Evolutionary conservation across 2,888 invertebrate species (phyloP), one percentile per base, ranked within the genome.

Genomic region (Chymomyza procnemis): DNA sequence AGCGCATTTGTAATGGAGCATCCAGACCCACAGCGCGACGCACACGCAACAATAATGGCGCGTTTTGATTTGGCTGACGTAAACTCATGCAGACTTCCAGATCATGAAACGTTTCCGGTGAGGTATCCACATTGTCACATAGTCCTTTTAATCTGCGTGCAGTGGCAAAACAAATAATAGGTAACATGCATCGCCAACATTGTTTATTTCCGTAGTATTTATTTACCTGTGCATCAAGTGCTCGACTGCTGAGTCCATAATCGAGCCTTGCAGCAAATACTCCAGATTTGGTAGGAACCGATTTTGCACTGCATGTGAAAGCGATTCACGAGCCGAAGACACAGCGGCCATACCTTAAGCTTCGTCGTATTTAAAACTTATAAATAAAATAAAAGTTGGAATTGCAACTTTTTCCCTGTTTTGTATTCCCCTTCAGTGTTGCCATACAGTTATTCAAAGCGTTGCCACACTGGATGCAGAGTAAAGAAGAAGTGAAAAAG

Each of bases 241-340:
- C 89, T 98, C 97, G 6, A 97, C 96, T 34, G 97, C 96, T 16
- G 95, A 95, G 90, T 99, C 98, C 67, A 98, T 91, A 21, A 99
- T 97, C 16, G 98, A 98, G 3, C 98, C 98, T 93, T 98, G 96
- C 3, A 99, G 92, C 62, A 98, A 92, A 89, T 97, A 98, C 91
- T 98, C 98, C 89, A 98, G 97, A 89, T 97, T 97, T 0, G 97
- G 97, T 61, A 97, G 95, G 62, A 97, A 97, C 80, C 96, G 96
- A 47, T 95, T 95, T 87, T 95, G 95, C 30, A 96, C 88, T 3
- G 97, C 97, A 78, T 95, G 94, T 26, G 94, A 93, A 71, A 97
- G 91, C 54, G 94, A 95, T 66, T 90, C 90, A 26, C 89, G 87
- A 0, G 89, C 88, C 4, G 90, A 89, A 0, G 87, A 79, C 1